phyloP scores from a whole-genome alignment of 2,888 invertebrate genomes.

The Callimorpha dominula region DNA sequence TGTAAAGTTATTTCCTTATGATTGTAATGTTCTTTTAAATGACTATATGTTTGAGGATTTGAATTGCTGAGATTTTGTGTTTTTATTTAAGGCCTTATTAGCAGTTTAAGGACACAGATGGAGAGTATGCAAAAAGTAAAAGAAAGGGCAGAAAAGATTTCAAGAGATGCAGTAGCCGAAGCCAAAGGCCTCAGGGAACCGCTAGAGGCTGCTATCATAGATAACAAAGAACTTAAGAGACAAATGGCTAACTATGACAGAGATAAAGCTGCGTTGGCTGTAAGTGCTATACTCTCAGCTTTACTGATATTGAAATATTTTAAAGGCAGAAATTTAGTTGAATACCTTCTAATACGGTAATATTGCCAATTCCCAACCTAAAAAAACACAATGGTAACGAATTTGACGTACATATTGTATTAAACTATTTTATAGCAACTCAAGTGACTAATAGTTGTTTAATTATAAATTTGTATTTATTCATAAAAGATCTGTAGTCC shows the following conservation, averaged over 20 bases:
- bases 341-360: no score
- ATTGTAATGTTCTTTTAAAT: background rate
- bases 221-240: conserved; percentile 90
- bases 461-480: no score
- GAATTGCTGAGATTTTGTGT: background rate
- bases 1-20: no score
- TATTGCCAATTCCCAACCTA: no score
- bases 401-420: no score
- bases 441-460: no score
- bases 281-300: conserved; percentile 61
- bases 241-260: conserved; percentile 95
- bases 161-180: conserved; percentile 89
- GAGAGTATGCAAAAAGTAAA: conserved; percentile 92
- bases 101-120: conserved; percentile 92
- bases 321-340: no score
- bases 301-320: no score
- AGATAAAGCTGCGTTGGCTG: conserved; percentile 91
- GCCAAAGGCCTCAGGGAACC: conserved; percentile 92
- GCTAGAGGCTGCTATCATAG: conserved; percentile 89
- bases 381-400: no score
- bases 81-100: conserved; percentile 88
- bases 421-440: no score
- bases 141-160: conserved; percentile 91
- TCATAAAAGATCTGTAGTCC: no score
- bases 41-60: background rate